Percentiles rank a stretch among this genome's conserved stretches.
Conservation (phyloP, 2,888 invertebrate species). For the Andrena flavipes region DNA sequence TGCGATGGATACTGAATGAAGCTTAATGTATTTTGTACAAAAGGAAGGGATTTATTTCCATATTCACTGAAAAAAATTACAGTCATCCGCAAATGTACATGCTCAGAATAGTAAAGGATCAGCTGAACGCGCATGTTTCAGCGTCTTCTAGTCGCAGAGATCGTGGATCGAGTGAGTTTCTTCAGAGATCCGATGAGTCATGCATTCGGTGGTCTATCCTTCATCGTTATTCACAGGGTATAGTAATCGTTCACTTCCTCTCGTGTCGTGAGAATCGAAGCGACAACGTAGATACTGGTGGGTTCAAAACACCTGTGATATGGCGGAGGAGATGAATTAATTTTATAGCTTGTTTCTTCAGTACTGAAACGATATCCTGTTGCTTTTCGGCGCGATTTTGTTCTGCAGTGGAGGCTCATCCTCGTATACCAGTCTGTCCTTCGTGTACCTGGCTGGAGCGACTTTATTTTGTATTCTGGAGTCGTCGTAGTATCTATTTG, state of each 20-base stretch:
- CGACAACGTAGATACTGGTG: neutral
- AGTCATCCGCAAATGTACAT: too few relatives aligned
- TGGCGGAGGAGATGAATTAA: neutral
- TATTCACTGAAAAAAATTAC: too few relatives aligned
- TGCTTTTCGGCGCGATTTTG: constrained; percentile 68
- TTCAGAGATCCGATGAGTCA: neutral
- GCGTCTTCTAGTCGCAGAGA: neutral
- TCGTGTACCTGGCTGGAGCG: neutral
- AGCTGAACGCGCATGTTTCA: too few relatives aligned
- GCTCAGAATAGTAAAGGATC: too few relatives aligned
- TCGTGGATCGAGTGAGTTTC: neutral
- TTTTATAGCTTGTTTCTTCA: neutral
- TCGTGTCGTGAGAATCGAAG: neutral
- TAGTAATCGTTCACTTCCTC: neutral
- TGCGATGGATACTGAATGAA: too few relatives aligned
- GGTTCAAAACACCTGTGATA: neutral
- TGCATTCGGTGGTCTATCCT: neutral
- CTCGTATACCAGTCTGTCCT: neutral
- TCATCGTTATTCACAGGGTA: neutral
- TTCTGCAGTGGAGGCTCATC: constrained; percentile 66
- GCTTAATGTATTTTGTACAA: too few relatives aligned
- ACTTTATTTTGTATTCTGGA: constrained; percentile 29
- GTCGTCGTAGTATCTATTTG: constrained; percentile 7
- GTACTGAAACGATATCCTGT: constrained; percentile 35
- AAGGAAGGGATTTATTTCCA: too few relatives aligned